Base-by-base conservation (phyloP, 2,113 vertebrate genomes). In the Clarias batrachus region DNA sequence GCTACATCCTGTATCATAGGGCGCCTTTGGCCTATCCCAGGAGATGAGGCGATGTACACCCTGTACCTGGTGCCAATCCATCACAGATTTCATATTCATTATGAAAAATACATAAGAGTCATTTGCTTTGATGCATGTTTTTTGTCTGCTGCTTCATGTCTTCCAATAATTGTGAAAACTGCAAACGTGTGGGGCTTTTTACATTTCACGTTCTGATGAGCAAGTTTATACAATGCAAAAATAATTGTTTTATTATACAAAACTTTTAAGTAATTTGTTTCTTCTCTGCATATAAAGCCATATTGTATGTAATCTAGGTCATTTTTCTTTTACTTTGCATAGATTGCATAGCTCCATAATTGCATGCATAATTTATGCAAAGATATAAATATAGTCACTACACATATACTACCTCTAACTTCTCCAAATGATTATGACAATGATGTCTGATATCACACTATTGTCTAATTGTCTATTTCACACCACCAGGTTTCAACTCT, bases 311-410 rank as follows among this genome's bases (percentile, higher is more conserved):
- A 6, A 48, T 48, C 48, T 48, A 5, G 48, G 48, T 48, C 48
- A 48, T 48, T 48, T 48, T 48, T 48, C 48, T 48, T 48, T 48
- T 48, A 48, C 48, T 48, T 48, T 48, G 48, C 48, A 48, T 48
- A 48, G 48, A 8, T 48, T 48, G 6, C 48, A 48, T 87, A 87
- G 87, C 90, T 92, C 90, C 86, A 62, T 92, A 92, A 95, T 93
- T 94, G 90, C 92, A 93, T 94, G 91, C 92, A 93, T 93, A 92
- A 94, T 94, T 94, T 92, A 94, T 93, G 91, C 87, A 87, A 91
- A 82, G 92, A 91, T 89, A 82, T 87, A 78, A 86, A 82, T 84
- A 68, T 74, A 80, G 33, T 70, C 56, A 66, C 33, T 54, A 30
- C 52, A 71, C 37, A 37, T 30, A 14, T 59, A 48, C 56, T 59